A percentile compares a stretch with the other conserved stretches of the same genome.
Conservation (phyloP, 2,888 invertebrate genomes). For the Drosophila emarginata region DNA sequence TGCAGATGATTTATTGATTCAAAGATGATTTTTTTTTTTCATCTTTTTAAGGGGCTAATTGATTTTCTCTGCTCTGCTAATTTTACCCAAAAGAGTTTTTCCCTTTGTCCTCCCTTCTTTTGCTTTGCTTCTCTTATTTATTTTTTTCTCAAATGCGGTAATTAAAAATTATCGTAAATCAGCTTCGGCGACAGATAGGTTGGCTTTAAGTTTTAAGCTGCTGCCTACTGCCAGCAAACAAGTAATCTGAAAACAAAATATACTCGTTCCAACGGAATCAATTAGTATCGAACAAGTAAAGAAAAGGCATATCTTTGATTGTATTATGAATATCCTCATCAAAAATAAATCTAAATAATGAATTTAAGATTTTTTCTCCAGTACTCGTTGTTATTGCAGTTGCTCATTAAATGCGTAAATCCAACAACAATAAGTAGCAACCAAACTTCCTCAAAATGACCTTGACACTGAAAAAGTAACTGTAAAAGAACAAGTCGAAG, state of each 20-base stretch:
- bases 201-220: constrained; percentile 52
- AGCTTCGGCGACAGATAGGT: constrained; percentile 53
- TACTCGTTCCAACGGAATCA: constrained; percentile 45
- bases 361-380: neutral
- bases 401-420: constrained; percentile 59
- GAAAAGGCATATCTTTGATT: constrained; percentile 18
- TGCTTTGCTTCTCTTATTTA: constrained; percentile 5
- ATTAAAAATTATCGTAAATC: constrained; percentile 31
- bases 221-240: neutral
- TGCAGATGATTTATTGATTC: constrained; percentile 79
- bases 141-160: constrained; percentile 14
- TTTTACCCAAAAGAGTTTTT: constrained; percentile 49
- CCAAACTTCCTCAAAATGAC: constrained; percentile 59
- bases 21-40: constrained; percentile 73
- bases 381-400: constrained; percentile 31
- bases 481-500: constrained; percentile 47
- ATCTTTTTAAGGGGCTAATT: constrained; percentile 59
- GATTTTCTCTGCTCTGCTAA: constrained; percentile 60
- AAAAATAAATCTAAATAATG: neutral
- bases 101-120: neutral
- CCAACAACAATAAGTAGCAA: constrained; percentile 48
- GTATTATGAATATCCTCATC: neutral
- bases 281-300: constrained; percentile 68
- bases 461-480: constrained; percentile 73
- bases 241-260: neutral